Base-by-base conservation (phyloP, 2,113 vertebrate genomes). In the Cyprinodon variegatus region DNA sequence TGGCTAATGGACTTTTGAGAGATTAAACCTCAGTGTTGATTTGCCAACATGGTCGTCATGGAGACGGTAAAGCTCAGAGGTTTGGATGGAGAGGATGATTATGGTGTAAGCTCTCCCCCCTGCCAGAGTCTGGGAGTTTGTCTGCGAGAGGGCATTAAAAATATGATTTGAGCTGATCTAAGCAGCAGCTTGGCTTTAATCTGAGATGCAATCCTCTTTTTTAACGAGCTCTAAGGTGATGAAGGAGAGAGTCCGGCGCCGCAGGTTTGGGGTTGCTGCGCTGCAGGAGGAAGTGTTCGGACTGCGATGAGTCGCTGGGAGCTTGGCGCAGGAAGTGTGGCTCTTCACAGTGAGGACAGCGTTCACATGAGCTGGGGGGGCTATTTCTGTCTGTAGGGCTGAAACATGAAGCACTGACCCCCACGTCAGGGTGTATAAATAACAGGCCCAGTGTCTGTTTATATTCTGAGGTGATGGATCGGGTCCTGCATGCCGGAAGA, bases 371-470 rank as follows among this genome's bases (percentile, higher is more conserved):
- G 77, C 84, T 77, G 73, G 11, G 57, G 73, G 71, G 62, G 60
- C 91, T 94, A 94, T 94, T 93, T 93, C 72, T 74, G 81, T 83
- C 84, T 2, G 20, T 1, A 45, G 66, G 76, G 65, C 84, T 84
- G 94, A 89, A 95, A 95, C 89, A 79, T 72, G 87, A 95, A 76
- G 82, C 93, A 6, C 7, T 53, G 57, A 53, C 70, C 67, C 29
- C 74, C 88, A 86, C 90, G 84, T 91, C 91, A 86, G 79, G n/a
- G 61, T 38, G 76, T 93, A 94, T 92, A 92, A 94, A 94, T 94
- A 94, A 90, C 89, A 15, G 61, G 12, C 79, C 1, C 73, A 77
- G 80, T 89, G 84, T 92, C 92, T 93, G 91, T 93, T 93, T 93
- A 92, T 82, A 65, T 88, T 85, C 53, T 36, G 71, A 45, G 71